Base-by-base conservation (phyloP, 2,113 vertebrate species). In the Pseudopodoces humilis region DNA sequence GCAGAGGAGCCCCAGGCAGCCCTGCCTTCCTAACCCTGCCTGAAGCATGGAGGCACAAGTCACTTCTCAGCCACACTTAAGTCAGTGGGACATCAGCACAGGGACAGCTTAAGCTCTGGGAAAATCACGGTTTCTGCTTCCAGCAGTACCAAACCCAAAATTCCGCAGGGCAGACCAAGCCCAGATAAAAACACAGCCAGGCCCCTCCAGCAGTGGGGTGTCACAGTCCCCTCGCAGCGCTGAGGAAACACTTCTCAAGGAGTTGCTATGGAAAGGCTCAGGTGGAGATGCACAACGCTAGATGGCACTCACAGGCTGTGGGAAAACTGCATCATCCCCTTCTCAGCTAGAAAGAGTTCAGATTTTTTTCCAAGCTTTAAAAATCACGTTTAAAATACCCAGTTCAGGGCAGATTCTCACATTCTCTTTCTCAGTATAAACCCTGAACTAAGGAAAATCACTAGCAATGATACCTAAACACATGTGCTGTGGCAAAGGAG, bases 261-360 rank as follows among this genome's bases (percentile, higher is more conserved):
- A 63, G 11, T 0, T 17, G 28, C 56, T 58, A 52, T 17, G 43
- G 14, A 31, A 92, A 75, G 31, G n/a, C 4, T 75, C 5, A 17
- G 37, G 17, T 53, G 39, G 52, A 62, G 19, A 23, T 5, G 22
- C 25, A 8, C 3, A 93, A 79, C 98, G 84, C 98, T 95, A 98
- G 98, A 96, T 97, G 98, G 98, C 96, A 90, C 96, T 96, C 96
- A 90, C 13, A 88, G 24, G 96, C 97, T 79, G 37, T 28, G 31
- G 52, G 68, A 95, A 95, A 97, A 86, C n/a, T 4, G 16, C 74
- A 71, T 21, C 46, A 14, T 7, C 12, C 19, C 1, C 13, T 81
- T 59, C 33, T 27, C 63, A 25, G 30, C 9, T 27, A 56, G 9
- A 49, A 22, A 50, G 60, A 58, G 41, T 22, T 59, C 3, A 68